phyloP scores from a whole-genome alignment of 2,113 vertebrate genomes.

The Fukomys damarensis region DNA sequence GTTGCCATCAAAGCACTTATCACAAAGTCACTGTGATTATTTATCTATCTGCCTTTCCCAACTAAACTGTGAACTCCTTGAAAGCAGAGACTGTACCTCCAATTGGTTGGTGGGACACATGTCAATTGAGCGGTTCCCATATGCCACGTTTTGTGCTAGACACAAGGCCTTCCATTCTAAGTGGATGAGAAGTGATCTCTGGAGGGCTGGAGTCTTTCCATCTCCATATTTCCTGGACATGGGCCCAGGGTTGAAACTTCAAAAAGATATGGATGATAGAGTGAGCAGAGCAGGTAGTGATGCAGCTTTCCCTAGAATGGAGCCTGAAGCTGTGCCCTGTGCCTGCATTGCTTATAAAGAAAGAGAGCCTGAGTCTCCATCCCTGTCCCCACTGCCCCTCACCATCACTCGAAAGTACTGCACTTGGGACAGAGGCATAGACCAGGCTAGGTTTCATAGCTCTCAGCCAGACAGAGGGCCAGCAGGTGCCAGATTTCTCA shows the following conservation, averaged over 20 bases:
- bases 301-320: neutral
- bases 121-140: neutral
- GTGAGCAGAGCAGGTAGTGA: neutral
- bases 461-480: neutral
- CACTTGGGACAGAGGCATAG: neutral
- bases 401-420: neutral
- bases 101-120: neutral
- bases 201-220: neutral
- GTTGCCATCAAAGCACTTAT: slow-evolving; percentile 29
- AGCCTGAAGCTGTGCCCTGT: neutral
- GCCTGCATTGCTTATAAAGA: neutral
- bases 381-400: rapidly evolving
- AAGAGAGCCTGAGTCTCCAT: neutral
- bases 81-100: neutral
- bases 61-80: neutral
- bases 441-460: neutral
- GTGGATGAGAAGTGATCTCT: neutral
- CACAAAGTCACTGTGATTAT: neutral
- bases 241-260: neutral
- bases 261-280: neutral
- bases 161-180: neutral
- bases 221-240: neutral
- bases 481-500: neutral
- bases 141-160: neutral
- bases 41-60: neutral